phyloP scores from a whole-genome alignment of 2,113 vertebrate genomes.

The Myiozetetes cayanensis region DNA sequence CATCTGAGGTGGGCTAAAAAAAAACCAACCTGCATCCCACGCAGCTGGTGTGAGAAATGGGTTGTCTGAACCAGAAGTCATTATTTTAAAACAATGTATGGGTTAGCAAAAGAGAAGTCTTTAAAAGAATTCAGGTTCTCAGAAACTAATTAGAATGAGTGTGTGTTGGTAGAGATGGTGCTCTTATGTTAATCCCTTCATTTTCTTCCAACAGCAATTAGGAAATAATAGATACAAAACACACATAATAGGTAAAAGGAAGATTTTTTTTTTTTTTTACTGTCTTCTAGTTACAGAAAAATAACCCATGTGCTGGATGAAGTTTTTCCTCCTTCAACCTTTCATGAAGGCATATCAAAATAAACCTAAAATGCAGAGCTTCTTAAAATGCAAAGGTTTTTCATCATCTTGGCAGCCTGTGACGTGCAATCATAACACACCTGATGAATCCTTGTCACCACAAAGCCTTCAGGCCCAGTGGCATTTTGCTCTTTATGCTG shows the following conservation, averaged over 20 bases:
- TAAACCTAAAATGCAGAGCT: not conserved
- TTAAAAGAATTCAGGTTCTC: not conserved
- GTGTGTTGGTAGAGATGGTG: not conserved
- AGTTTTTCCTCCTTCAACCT: not conserved
- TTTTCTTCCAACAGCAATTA: not conserved
- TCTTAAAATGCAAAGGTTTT: not conserved
- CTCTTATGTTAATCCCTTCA: not conserved
- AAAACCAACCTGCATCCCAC: not conserved
- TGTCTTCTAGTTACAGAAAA: not conserved
- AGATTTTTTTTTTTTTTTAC: not conserved
- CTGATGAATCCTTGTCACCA: not conserved
- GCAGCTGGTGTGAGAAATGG: too few species aligned
- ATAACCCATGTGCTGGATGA: not conserved
- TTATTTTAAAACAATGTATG: not conserved
- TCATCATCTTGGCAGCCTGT: not conserved
- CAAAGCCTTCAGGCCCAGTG: not conserved
- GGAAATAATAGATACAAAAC: not conserved
- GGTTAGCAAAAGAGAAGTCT: not conserved
- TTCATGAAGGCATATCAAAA: not conserved
- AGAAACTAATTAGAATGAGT: not conserved
- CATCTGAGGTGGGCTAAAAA: not conserved
- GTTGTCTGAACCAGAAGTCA: not conserved
- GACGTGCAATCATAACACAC: fast-evolving
- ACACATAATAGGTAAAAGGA: not conserved
- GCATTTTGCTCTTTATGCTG: not conserved